Base-by-base conservation (phyloP, 1,140 invertebrate species). In the Aphidius ervi region DNA sequence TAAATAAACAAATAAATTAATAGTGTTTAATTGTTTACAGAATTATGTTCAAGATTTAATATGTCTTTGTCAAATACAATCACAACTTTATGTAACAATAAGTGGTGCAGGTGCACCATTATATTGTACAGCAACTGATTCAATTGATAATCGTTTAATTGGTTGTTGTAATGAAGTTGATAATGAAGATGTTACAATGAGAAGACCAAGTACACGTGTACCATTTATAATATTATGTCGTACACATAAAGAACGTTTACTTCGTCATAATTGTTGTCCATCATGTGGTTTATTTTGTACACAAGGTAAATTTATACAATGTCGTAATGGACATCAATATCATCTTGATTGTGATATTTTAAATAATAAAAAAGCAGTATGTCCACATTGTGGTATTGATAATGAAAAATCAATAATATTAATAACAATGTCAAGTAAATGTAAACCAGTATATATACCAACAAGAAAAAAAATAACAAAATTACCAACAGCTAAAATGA, bases 221-320 rank as follows among this genome's bases (percentile, higher is more conserved):
- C 92, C 93, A 41, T 95, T 90, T 75, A 85, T 90, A 70, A 85
- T 93, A n/a, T 78, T 93, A 3, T 97, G 94, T 76, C 84, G 87
- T 46, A 83, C 88, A 70, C 94, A 97, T 75, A 83, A 86, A 63
- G 85, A 88, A 67, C 83, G 93, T 60, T 74, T 97, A 39, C 74
- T 84, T 6, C 74, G 85, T 40, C 94, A 97, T 74, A 92, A 94
- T 71, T 94, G 92, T 73, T 97, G 94, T 74, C 89, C 93, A 1
- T 87, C 88, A 1, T 97, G 94, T 77, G 94, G 94, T 6, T 79
- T 93, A 16, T 97, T 95, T 75, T 97, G 94, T 72, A 90, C 93
- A 40, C 92, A 95, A 84, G 94, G 91, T 39, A 83, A 83, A 63
- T 91, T 91, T 76, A 82, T 87, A 48, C 86, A 88, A 63, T 93